Evolutionary conservation across 1,140 invertebrate genomes (phyloP).

Genomic region (Megathymus violae): DNA sequence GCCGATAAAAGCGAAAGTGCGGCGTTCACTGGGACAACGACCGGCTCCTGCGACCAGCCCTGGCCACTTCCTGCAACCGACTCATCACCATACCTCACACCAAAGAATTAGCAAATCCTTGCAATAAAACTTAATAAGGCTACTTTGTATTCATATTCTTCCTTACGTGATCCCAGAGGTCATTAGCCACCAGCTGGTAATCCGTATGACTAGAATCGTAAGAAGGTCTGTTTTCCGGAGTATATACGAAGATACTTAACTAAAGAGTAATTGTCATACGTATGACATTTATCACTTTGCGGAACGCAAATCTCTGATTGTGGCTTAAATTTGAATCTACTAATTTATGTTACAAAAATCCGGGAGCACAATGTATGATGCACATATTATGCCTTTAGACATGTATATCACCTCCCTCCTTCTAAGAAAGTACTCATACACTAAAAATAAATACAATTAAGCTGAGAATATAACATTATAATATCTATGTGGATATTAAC

Average conservation of each 20-base stretch:
- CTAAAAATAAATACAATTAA: too few relatives aligned
- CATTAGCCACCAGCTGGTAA: conserved; percentile 3
- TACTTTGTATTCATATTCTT: background rate
- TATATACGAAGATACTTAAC: background rate
- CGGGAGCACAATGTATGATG: too few relatives aligned
- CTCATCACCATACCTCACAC: conserved; percentile 53
- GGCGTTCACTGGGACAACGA: conserved; percentile 82
- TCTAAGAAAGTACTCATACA: too few relatives aligned
- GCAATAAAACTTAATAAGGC: background rate
- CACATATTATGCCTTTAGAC: too few relatives aligned
- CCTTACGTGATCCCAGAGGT: conserved; percentile 34
- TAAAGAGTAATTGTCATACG: background rate
- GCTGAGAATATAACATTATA: too few relatives aligned
- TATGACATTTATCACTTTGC: background rate
- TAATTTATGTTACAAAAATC: too few relatives aligned
- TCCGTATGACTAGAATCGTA: background rate
- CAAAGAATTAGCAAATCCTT: conserved; percentile 7
- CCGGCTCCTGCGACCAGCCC: conserved; percentile 70
- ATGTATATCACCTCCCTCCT: too few relatives aligned
- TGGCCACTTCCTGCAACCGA: conserved; percentile 58
- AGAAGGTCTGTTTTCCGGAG: background rate
- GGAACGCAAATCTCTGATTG: too few relatives aligned
- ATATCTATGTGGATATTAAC: too few relatives aligned
- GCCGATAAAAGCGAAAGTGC: conserved; percentile 81
- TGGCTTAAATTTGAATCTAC: too few relatives aligned